These are phyloP conservation scores for Rhynchonema sp. DNA, from an alignment of 2,888 invertebrate species.

Conservation along the genomic window DNA sequence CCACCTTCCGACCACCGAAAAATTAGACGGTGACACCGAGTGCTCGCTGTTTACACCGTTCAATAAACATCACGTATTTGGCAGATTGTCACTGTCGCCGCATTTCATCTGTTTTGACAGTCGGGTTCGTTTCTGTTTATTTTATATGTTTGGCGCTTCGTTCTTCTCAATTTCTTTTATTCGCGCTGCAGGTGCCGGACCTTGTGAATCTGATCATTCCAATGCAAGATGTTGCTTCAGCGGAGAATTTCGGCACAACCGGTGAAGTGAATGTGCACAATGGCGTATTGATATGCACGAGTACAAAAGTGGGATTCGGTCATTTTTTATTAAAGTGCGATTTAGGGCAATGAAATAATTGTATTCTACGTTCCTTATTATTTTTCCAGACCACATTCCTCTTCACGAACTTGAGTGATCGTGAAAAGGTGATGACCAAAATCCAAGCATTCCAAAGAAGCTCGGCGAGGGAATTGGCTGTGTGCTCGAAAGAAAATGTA, in stretches of 20 bases:
- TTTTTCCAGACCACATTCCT: constrained; percentile 4
- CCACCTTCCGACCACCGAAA: constrained; percentile 64
- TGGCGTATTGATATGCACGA: constrained; percentile 7
- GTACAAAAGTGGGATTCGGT: not conserved
- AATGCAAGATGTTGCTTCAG: constrained; percentile 14
- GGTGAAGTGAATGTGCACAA: constrained; percentile 6
- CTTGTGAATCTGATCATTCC: constrained; percentile 20
- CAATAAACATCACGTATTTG: constrained; percentile 68
- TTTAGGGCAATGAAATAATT: not conserved
- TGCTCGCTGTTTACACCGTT: constrained; percentile 85
- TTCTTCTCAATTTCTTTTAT: too few species aligned
- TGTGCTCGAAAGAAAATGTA: not conserved
- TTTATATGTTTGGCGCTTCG: not conserved
- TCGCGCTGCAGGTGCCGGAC: constrained; percentile 6
- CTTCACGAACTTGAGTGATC: constrained; percentile 6
- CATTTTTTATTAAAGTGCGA: not conserved
- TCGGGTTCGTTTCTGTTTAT: constrained; percentile 42
- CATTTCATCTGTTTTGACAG: constrained; percentile 91
- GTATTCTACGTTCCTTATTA: too few species aligned
- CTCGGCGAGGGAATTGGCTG: not conserved
- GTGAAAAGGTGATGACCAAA: constrained; percentile 2
- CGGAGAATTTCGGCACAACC: constrained; percentile 17
- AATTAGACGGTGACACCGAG: constrained; percentile 73
- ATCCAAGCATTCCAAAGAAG: not conserved
- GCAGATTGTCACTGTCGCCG: constrained; percentile 69